These are phyloP conservation scores for Xiphorhynchus elegans DNA, from an alignment of 2,113 vertebrate species.

Conservation along the genomic window DNA sequence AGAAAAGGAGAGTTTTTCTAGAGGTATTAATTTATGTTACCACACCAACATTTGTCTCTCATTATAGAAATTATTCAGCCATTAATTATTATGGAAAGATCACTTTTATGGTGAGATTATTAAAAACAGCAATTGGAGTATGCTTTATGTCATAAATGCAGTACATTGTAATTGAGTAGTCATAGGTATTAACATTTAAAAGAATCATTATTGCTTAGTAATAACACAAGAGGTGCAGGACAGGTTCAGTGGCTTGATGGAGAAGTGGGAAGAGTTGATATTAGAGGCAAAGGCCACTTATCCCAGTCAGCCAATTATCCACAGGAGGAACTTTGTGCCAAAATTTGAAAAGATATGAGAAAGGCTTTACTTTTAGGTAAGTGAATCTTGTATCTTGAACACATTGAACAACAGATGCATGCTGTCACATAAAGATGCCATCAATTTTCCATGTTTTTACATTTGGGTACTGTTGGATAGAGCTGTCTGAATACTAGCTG, in stretches of 20 bases:
- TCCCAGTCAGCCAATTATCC: not conserved
- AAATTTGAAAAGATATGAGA: not conserved
- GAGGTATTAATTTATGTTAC: not conserved
- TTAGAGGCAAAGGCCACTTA: not conserved
- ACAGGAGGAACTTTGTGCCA: not conserved
- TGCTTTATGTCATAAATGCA: not conserved
- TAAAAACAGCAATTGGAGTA: not conserved
- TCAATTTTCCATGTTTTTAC: not conserved
- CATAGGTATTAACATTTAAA: conserved; percentile 2
- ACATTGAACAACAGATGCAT: not conserved
- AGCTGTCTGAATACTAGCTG: not conserved
- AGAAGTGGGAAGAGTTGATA: not conserved
- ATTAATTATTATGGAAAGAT: conserved; percentile 10
- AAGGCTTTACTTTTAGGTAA: not conserved
- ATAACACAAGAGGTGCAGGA: not conserved
- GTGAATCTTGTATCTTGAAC: not conserved
- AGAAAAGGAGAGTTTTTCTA: not conserved
- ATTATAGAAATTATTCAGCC: conserved; percentile 4
- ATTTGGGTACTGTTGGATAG: not conserved
- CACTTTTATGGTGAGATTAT: not conserved
- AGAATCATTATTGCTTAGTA: not conserved
- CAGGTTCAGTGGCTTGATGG: not conserved
- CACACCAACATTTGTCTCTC: not conserved
- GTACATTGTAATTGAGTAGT: not conserved
- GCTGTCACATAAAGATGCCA: not conserved